These are phyloP conservation scores for Shinisaurus crocodilurus DNA, from an alignment of 2,113 vertebrate genomes.

Conservation along the genomic window DNA sequence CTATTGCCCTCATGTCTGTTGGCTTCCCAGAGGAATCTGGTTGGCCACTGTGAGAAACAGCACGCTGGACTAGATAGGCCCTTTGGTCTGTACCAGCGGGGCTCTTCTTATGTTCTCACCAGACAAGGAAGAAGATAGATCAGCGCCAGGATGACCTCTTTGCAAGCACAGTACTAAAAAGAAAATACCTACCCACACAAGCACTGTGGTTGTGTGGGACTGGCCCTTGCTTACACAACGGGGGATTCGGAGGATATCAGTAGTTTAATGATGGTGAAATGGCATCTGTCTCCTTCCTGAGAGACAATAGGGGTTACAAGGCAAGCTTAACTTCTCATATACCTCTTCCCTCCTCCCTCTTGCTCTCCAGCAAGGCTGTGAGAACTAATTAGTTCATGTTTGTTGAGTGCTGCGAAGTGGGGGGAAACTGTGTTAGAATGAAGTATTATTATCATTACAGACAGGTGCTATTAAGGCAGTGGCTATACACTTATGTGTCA, in stretches of 20 bases:
- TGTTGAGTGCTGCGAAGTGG: slow-evolving; percentile 57
- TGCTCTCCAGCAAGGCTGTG: slow-evolving; percentile 30
- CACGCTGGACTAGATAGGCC: background rate
- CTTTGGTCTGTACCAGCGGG: too few relatives aligned
- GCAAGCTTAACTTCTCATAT: background rate
- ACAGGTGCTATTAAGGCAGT: slow-evolving; percentile 72
- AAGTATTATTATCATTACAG: slow-evolving; percentile 70
- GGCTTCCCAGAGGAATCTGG: background rate
- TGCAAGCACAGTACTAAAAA: background rate
- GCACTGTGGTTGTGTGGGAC: background rate
- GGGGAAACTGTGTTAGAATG: slow-evolving; percentile 67
- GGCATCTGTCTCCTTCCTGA: too few relatives aligned
- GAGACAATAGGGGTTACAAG: background rate
- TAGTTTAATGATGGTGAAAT: background rate
- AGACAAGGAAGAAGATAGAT: background rate
- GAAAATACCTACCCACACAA: background rate
- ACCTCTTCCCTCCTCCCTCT: slow-evolving; percentile 21
- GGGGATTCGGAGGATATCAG: background rate
- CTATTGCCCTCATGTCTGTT: background rate
- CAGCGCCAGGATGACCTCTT: background rate
- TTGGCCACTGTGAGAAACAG: background rate
- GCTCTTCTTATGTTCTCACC: too few relatives aligned
- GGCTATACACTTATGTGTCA: slow-evolving; percentile 76
- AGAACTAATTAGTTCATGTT: slow-evolving; percentile 75
- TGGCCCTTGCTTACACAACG: background rate